Conservation (phyloP, 2,888 invertebrate species). For the Metacarcinus magister region DNA sequence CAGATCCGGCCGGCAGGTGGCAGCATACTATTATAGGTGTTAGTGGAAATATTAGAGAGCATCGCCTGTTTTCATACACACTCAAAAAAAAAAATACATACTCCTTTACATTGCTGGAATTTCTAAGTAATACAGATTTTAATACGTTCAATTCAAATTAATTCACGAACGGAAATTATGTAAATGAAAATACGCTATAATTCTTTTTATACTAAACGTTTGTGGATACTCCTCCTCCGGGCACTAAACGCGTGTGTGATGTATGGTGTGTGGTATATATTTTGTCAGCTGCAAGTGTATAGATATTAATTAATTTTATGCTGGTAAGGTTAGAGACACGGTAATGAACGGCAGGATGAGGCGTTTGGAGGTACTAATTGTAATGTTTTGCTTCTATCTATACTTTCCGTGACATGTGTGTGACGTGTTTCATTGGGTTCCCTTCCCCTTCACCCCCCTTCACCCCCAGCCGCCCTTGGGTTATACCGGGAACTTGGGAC, state of each 20-base stretch:
- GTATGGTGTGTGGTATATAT: neutral
- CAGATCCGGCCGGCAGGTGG: neutral
- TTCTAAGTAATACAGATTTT: neutral
- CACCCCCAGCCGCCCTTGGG: neutral
- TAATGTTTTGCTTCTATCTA: too few relatives aligned
- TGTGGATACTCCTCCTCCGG: neutral
- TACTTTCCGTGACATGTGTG: too few relatives aligned
- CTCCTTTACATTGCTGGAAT: neutral
- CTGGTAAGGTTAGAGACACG: neutral
- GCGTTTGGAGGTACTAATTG: neutral
- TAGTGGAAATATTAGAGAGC: neutral
- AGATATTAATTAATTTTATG: neutral
- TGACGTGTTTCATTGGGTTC: neutral
- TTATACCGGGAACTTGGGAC: neutral
- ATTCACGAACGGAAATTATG: neutral
- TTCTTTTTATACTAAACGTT: too few relatives aligned
- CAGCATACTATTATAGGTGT: neutral
- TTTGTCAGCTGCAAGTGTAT: neutral
- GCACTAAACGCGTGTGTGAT: neutral
- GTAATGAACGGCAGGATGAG: neutral
- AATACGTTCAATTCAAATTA: neutral
- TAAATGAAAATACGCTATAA: neutral
- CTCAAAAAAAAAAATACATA: neutral
- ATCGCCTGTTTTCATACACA: neutral
- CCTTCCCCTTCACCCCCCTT: neutral